These are phyloP conservation scores for Aegithalos caudatus DNA, from an alignment of 2,113 vertebrate genomes.

Conservation along the genomic window DNA sequence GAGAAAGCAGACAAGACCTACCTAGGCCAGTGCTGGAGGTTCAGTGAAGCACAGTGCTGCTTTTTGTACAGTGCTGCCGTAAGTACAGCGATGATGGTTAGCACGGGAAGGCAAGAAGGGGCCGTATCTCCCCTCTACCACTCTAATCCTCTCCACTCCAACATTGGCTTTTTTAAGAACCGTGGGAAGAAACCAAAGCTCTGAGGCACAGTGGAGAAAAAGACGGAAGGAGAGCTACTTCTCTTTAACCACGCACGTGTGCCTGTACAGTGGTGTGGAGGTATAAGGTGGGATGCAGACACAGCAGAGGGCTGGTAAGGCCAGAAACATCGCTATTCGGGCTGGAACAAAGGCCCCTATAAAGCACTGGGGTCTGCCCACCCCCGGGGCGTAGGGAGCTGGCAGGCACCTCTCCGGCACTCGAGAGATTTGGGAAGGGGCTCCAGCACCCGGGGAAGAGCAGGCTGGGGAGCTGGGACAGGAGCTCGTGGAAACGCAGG, in stretches of 20 bases:
- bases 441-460: background rate
- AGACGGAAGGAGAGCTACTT: background rate
- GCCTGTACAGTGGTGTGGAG: fast-evolving
- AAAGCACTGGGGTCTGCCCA: background rate
- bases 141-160: background rate
- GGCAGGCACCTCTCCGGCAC: background rate
- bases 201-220: background rate
- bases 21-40: background rate
- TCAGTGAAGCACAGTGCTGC: background rate
- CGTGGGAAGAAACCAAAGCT: background rate
- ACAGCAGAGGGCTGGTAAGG: background rate
- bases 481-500: background rate
- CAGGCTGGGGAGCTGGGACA: background rate
- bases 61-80: background rate
- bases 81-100: background rate
- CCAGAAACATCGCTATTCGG: background rate
- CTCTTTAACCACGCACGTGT: background rate
- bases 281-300: background rate
- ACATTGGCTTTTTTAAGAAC: background rate
- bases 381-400: fast-evolving
- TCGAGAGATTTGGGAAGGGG: background rate
- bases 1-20: background rate
- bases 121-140: background rate
- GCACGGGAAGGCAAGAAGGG: background rate
- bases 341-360: background rate